Conservation (phyloP, 1,140 invertebrate species). For the Aphis gossypii region DNA sequence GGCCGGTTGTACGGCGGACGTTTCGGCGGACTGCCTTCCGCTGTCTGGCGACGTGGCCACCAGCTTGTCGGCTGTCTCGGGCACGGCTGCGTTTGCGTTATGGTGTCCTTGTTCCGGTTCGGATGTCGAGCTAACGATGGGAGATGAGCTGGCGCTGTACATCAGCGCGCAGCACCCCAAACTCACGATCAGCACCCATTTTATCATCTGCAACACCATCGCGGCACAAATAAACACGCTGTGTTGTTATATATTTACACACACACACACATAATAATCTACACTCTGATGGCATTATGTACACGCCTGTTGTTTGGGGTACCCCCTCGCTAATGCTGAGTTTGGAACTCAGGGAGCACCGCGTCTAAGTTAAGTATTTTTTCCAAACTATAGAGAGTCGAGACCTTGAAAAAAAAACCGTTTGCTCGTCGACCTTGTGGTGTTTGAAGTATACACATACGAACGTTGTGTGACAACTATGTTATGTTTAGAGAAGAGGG, state of each 20-base stretch:
- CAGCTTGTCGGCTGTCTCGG: constrained; percentile 22
- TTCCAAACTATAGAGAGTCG: neutral
- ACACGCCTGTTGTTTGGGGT: neutral
- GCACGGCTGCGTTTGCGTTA: neutral
- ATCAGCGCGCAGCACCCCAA: constrained; percentile 56
- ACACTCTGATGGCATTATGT: neutral
- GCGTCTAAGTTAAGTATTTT: neutral
- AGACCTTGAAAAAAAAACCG: constrained; percentile 2
- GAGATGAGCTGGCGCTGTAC: constrained; percentile 48
- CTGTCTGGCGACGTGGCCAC: neutral
- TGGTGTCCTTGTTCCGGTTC: constrained; percentile 21
- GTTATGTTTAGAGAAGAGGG: neutral
- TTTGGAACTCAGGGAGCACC: neutral
- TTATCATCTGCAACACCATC: constrained; percentile 57
- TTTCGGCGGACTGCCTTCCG: neutral
- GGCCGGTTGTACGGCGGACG: neutral
- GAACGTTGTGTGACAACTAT: neutral
- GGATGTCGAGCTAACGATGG: constrained; percentile 20
- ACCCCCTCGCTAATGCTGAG: neutral
- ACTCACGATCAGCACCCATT: constrained; percentile 57
- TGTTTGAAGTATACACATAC: neutral
- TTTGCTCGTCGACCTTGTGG: neutral
- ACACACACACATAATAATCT: neutral
- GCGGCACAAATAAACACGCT: neutral
- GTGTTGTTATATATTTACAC: neutral